Conservation (phyloP, 2,113 vertebrate genomes). For the Ascaphus truei region DNA sequence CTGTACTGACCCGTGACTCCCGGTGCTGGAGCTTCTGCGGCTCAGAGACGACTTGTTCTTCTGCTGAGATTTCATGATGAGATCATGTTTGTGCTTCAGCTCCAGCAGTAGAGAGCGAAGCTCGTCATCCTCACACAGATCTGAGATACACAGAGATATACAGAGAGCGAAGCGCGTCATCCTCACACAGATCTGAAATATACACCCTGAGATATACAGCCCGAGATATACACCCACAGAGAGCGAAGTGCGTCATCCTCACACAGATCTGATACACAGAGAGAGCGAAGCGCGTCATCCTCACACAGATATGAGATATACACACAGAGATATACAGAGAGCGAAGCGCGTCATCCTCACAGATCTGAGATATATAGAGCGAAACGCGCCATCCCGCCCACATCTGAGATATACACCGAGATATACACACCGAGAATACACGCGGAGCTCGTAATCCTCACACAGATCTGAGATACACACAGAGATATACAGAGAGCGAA, state of each 20-base stretch:
- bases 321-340: no score
- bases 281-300: not conserved
- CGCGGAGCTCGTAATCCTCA: conserved; percentile 91
- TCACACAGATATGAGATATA: no score
- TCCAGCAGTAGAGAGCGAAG: conserved; percentile 88
- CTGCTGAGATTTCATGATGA: conserved; percentile 96
- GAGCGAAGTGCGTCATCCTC: not conserved
- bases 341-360: conserved; percentile 92
- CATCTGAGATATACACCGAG: conserved; percentile 94
- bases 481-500: not conserved
- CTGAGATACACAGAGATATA: conserved; percentile 50
- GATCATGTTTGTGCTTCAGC: conserved; percentile 93
- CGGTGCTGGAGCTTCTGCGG: conserved; percentile 87
- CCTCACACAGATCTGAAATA: conserved; percentile 95
- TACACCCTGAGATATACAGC: conserved; percentile 96
- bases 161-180: conserved; percentile 74
- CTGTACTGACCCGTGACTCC: conserved; percentile 88
- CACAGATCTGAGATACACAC: conserved; percentile 77
- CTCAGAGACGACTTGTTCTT: conserved; percentile 94
- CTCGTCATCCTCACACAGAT: conserved; percentile 94
- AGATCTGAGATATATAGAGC: conserved; percentile 98
- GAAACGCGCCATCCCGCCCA: no score
- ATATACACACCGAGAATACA: not conserved
- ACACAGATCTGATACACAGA: no score
- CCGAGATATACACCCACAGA: not conserved